Base-by-base conservation (phyloP, 2,888 invertebrate species). In the Branchipolynoe longqiensis region DNA sequence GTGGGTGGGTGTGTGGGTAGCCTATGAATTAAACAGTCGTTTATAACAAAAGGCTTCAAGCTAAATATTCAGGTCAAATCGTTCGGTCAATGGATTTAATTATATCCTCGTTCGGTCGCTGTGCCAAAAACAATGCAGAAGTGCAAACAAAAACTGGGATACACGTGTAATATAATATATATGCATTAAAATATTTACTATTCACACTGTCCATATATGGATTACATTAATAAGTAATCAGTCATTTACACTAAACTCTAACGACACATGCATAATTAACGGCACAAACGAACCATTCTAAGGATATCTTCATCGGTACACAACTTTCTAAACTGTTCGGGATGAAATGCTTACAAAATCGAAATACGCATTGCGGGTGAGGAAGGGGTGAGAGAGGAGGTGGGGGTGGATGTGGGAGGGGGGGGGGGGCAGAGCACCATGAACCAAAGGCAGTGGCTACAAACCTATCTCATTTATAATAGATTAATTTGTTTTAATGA, bases 321-420 rank as follows among this genome's bases (percentile, higher is more conserved):
- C 28, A 62, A 62, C 25, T 62, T 12, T 62, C 62, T 62, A 62
- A 62, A 62, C 62, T 25, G 3, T 62, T 62, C 25, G 31, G 62
- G n/a, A n/a, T n/a, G 62, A 62, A 62, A 62, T 62, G 31, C 31
- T 62, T 28, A 62, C 62, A 62, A 62, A 62, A 14, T n/a, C n/a
- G n/a, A n/a, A n/a, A n/a, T n/a, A n/a, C n/a, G n/a, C n/a, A n/a
- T n/a, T n/a, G n/a, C n/a, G n/a, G n/a, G n/a, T n/a, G n/a, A n/a
- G n/a, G n/a, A n/a, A n/a, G n/a, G n/a, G n/a, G n/a, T n/a, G n/a
- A n/a, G n/a, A n/a, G n/a, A n/a, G n/a, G n/a, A n/a, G n/a, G n/a
- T n/a, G n/a, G n/a, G n/a, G n/a, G n/a, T n/a, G n/a, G n/a, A n/a
- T n/a, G n/a, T n/a, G n/a, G n/a, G n/a, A n/a, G n/a, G n/a, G n/a